These are phyloP conservation scores for Sarcophaga subvicina DNA, from an alignment of 2,888 invertebrate genomes.

Conservation along the genomic window DNA sequence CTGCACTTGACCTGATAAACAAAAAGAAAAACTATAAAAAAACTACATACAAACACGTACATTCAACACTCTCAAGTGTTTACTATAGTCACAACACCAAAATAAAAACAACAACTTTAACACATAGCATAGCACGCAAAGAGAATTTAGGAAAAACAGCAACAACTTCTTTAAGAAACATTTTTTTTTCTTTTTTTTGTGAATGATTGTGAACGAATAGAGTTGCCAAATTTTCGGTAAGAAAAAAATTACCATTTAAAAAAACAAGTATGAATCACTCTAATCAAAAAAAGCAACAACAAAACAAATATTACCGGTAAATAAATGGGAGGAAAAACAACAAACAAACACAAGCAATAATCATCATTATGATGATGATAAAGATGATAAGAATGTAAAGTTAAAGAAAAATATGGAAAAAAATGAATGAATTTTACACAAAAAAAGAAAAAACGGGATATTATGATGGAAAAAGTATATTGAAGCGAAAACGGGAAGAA, in stretches of 20 bases:
- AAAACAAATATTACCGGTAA: slow-evolving; percentile 59
- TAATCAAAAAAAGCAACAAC: slow-evolving; percentile 30
- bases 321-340: slow-evolving; percentile 3
- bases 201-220: slow-evolving; percentile 31
- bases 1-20: slow-evolving; percentile 66
- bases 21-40: slow-evolving; percentile 12
- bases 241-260: slow-evolving; percentile 22
- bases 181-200: slow-evolving; percentile 15
- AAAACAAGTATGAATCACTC: slow-evolving; percentile 52
- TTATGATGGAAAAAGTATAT: neutral
- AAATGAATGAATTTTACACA: slow-evolving; percentile 23
- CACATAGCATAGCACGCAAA: neutral
- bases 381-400: slow-evolving; percentile 17
- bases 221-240: slow-evolving; percentile 44
- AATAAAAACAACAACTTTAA: slow-evolving; percentile 14
- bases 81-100: neutral
- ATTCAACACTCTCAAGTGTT: neutral
- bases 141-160: neutral
- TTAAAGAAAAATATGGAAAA: slow-evolving; percentile 4
- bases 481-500: neutral
- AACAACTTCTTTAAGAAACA: neutral
- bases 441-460: slow-evolving; percentile 6
- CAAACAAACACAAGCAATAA: slow-evolving; percentile 7
- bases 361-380: slow-evolving; percentile 40
- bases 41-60: slow-evolving; percentile 13